A percentile compares a stretch with the other conserved stretches of the same genome.
These are phyloP conservation scores for Drosophila sp. DNA, from an alignment of 1,140 invertebrate species.

Conservation along the genomic window DNA sequence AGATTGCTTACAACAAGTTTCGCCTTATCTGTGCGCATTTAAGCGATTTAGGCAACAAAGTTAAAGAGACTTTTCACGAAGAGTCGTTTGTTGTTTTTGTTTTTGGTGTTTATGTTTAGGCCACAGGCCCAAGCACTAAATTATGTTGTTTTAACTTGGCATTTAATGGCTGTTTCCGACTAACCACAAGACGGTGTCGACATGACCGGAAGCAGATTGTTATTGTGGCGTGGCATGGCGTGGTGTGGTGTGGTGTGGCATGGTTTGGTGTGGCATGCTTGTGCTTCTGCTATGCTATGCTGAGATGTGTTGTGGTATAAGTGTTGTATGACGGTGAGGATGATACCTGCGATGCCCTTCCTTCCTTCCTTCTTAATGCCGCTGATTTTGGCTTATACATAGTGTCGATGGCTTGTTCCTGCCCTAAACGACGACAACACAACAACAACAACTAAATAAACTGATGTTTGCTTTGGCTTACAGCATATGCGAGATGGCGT, in stretches of 20 bases:
- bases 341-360: neutral
- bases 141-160: constrained; percentile 14
- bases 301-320: neutral
- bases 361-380: neutral
- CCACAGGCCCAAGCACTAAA: constrained; percentile 5
- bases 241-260: neutral
- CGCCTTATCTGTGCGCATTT: neutral
- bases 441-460: neutral
- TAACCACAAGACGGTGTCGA: constrained; percentile 2
- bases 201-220: constrained; percentile 12
- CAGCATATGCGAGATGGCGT: neutral
- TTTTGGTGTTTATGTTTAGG: constrained; percentile 5
- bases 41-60: constrained; percentile 4
- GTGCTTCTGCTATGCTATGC: no score
- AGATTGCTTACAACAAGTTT: constrained; percentile 2
- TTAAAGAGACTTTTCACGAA: constrained; percentile 1
- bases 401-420: constrained; percentile 5
- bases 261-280: neutral
- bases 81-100: neutral
- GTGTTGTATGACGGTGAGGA: no score
- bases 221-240: constrained; percentile 1
- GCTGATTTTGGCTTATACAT: neutral
- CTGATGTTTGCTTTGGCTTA: neutral
- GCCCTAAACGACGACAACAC: neutral
- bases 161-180: constrained; percentile 12